These are phyloP conservation scores for Smutsia temminckii DNA, from an alignment of 2,797 vertebrate species.

Conservation along the genomic window DNA sequence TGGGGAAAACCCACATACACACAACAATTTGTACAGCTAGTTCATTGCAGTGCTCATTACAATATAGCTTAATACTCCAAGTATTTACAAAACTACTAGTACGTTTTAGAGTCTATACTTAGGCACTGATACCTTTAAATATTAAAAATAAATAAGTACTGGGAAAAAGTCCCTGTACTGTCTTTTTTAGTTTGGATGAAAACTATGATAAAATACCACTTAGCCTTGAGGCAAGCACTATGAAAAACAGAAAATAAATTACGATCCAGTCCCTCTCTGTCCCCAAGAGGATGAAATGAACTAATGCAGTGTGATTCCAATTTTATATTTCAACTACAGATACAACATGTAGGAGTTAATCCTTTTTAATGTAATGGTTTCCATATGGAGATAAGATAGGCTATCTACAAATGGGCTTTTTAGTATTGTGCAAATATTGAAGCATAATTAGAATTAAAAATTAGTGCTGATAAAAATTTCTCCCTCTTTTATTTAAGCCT, in stretches of 20 bases:
- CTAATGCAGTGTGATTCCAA: background rate
- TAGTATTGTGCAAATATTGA: background rate
- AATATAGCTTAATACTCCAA: background rate
- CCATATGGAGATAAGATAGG: background rate
- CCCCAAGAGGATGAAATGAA: background rate
- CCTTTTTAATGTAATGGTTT: background rate
- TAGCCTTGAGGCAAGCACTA: background rate
- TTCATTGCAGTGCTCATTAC: background rate
- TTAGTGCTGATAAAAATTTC: background rate
- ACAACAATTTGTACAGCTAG: background rate
- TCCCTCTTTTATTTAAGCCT: background rate
- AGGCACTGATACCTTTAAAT: background rate
- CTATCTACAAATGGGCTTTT: background rate
- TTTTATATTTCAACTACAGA: background rate
- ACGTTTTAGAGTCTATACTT: background rate
- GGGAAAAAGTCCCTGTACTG: background rate
- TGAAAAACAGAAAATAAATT: slow-evolving; percentile 30
- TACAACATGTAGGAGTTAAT: background rate
- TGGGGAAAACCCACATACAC: background rate
- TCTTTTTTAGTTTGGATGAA: background rate
- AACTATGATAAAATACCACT: background rate
- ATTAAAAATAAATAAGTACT: background rate
- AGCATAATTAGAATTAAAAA: background rate
- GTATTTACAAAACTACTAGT: background rate
- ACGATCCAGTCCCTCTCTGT: background rate